phyloP scores from a whole-genome alignment of 2,888 invertebrate species.

The Euzophera pinguis region DNA sequence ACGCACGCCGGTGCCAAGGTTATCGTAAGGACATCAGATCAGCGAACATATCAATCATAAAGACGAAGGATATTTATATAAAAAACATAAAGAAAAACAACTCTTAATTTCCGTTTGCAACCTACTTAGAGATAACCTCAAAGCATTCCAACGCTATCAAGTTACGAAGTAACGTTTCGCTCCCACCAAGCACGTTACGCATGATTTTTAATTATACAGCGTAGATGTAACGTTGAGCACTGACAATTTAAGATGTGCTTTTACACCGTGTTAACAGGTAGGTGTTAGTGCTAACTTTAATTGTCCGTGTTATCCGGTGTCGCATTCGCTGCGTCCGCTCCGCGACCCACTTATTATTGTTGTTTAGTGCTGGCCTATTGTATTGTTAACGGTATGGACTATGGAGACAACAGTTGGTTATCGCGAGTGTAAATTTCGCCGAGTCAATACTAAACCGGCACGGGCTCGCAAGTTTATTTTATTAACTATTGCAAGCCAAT shows the following conservation, averaged over 20 bases:
- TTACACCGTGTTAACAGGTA: conserved; percentile 42
- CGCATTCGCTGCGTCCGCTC: conserved; percentile 38
- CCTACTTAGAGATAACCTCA: conserved; percentile 51
- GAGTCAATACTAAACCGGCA: conserved; percentile 28
- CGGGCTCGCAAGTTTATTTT: conserved; percentile 16
- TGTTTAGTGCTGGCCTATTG: conserved; percentile 61
- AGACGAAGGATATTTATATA: neutral
- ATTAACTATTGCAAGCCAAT: conserved; percentile 16
- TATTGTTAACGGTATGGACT: conserved; percentile 61
- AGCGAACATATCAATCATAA: neutral
- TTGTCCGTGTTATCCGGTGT: conserved; percentile 64
- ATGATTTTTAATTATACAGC: conserved; percentile 44
- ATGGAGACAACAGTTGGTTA: conserved; percentile 45
- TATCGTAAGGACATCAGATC: conserved; percentile 13
- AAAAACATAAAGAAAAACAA: conserved; percentile 26
- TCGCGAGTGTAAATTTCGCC: conserved; percentile 42
- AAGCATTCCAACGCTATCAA: conserved; percentile 52
- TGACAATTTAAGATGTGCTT: conserved; percentile 38
- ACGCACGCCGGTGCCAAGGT: neutral
- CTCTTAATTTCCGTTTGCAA: conserved; percentile 49
- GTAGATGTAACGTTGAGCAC: conserved; percentile 39
- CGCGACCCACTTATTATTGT: conserved; percentile 69
- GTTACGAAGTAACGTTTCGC: conserved; percentile 43
- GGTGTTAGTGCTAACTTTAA: conserved; percentile 58
- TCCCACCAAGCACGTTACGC: conserved; percentile 33